These are phyloP conservation scores for Haemorhous mexicanus DNA, from an alignment of 2,113 vertebrate species.

Conservation along the genomic window DNA sequence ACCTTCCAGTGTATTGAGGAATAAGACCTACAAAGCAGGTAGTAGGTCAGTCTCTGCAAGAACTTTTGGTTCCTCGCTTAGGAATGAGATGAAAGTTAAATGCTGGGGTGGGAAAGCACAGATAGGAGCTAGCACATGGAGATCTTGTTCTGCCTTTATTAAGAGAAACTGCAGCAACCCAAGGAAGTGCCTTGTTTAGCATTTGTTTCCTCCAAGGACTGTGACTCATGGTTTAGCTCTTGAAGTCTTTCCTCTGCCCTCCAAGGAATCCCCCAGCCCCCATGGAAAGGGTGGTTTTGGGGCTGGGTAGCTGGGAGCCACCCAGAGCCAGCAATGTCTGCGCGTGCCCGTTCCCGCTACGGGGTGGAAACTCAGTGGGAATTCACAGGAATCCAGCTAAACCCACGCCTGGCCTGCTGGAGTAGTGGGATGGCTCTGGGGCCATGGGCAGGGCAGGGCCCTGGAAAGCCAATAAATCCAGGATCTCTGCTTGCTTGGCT, in stretches of 20 bases:
- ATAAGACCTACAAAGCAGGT: not conserved
- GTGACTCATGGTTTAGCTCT: not conserved
- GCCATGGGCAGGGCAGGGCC: not conserved
- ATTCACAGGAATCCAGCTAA: not conserved
- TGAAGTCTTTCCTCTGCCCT: not conserved
- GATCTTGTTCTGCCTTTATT: not conserved
- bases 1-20: not conserved
- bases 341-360: fast-evolving
- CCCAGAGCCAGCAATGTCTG: not conserved
- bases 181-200: not conserved
- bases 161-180: not conserved
- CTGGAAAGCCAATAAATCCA: not conserved
- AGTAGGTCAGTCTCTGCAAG: not conserved
- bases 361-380: not conserved
- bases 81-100: not conserved
- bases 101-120: not conserved
- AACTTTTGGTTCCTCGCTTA: not conserved
- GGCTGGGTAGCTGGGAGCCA: not conserved
- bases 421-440: fast-evolving
- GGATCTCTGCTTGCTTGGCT: not conserved
- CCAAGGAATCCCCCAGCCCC: not conserved
- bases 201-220: not conserved
- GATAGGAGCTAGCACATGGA: not conserved
- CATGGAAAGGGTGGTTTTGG: not conserved
- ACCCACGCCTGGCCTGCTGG: fast-evolving